Base-by-base conservation (phyloP, 2,797 vertebrate genomes). In the Halcyon chelicuti region DNA sequence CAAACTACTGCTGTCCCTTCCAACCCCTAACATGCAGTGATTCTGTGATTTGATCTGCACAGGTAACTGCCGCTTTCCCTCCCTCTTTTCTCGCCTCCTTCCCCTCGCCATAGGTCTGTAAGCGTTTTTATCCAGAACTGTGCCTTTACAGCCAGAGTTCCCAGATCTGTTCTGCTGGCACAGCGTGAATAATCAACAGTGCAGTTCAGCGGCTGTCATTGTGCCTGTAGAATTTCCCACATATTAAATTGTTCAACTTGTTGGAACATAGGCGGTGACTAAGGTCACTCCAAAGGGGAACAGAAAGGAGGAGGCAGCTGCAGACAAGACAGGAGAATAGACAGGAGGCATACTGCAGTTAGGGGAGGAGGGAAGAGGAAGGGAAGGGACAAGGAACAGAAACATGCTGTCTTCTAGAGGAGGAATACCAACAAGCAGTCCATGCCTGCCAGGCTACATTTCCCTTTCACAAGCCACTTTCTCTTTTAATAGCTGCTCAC, bases 401-500 rank as follows among this genome's bases (percentile, higher is more conserved):
- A 87, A 67, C 46, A 6, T 42, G 44, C 68, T 81, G 61, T 94
- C 88, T 90, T 94, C 67, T 75, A 52, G 70, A 72, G 0, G 18
- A 92, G 86, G 70, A 92, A 85, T 88, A 90, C 74, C 87, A 81
- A 74, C 65, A 88, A 89, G 70, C 46, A 73, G 40, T 88, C 74
- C 60, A 31, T 92, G 72, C 62, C 82, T 83, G 79, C 47, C 86
- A 72, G 75, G 81, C 35, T 94, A 23, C 87, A 51, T 84, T 94
- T 95, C 77, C 72, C 81, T 87, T 92, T 80, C 76, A 89, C 94
- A 74, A 88, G 88, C 76, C 71, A 76, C 91, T 97, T 95, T 89
- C 90, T 94, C 70, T 80, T 91, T 95, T 94, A 97, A 97, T 93
- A 96, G 93, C 94, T 85, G 57, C 94, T 96, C 91, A 77, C 0